phyloP scores from a whole-genome alignment of 1,140 invertebrate species.

The Lysiphlebus fabarum region DNA sequence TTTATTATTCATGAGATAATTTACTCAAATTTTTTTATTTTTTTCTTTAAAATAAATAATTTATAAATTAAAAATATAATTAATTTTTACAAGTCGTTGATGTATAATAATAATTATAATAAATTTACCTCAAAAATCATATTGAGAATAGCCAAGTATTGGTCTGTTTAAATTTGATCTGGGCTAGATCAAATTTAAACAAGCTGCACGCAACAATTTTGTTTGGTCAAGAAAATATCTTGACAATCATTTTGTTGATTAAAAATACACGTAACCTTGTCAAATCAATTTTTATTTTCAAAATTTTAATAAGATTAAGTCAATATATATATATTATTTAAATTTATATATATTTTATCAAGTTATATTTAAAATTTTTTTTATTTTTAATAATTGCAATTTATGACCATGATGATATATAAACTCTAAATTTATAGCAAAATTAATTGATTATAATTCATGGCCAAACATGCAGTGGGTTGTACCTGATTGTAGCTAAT shows the following conservation, averaged over 20 bases:
- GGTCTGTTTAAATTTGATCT: slow-evolving; percentile 32
- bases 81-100: no score
- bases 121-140: slow-evolving; percentile 17
- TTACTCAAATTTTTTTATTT: slow-evolving; percentile 19
- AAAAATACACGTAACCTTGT: slow-evolving; percentile 24
- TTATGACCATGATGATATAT: no score
- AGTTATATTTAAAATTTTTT: no score
- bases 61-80: no score
- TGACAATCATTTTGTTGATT: slow-evolving; percentile 22
- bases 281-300: neutral
- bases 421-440: neutral
- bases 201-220: slow-evolving; percentile 42
- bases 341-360: no score
- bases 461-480: slow-evolving; percentile 20
- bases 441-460: slow-evolving; percentile 24
- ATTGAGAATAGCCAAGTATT: slow-evolving; percentile 26
- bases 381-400: no score
- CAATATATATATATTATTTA: no score
- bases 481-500: slow-evolving; percentile 1
- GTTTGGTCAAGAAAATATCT: slow-evolving; percentile 22
- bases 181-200: slow-evolving; percentile 44
- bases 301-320: no score
- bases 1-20: neutral
- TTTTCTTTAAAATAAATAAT: no score
- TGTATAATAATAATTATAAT: slow-evolving; percentile 31